These are phyloP conservation scores for Euplagia quadripunctaria DNA, from an alignment of 2,888 invertebrate genomes.

Conservation along the genomic window DNA sequence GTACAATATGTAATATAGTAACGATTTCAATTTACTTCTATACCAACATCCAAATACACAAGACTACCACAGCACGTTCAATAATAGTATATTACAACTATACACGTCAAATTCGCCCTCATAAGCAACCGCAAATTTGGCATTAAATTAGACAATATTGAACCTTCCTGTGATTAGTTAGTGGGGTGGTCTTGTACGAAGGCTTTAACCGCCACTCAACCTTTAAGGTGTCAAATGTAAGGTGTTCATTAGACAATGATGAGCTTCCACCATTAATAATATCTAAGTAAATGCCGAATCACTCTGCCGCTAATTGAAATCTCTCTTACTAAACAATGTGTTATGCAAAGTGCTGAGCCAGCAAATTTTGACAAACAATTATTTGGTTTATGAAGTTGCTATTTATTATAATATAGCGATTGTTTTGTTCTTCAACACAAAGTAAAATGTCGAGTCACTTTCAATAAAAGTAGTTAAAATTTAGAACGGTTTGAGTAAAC, in stretches of 20 bases:
- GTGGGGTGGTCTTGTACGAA: neutral
- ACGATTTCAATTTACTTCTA: neutral
- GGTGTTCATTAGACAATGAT: constrained; percentile 55
- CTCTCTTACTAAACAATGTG: constrained; percentile 56
- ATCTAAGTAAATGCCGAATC: constrained; percentile 69
- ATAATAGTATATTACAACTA: constrained; percentile 3
- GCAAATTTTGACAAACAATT: constrained; percentile 44
- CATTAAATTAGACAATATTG: constrained; percentile 16
- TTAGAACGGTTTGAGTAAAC: neutral
- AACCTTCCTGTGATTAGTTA: constrained; percentile 10
- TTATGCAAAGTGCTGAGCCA: constrained; percentile 36
- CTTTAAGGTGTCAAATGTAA: constrained; percentile 44
- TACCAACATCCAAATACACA: neutral
- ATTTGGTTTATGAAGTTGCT: constrained; percentile 29
- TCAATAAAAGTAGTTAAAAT: neutral
- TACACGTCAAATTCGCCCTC: neutral
- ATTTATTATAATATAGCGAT: constrained; percentile 22
- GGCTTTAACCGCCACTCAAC: constrained; percentile 12
- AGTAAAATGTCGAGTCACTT: constrained; percentile 11
- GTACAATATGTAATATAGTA: neutral
- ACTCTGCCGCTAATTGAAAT: constrained; percentile 71
- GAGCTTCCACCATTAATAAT: constrained; percentile 69
- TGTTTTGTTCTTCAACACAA: constrained; percentile 18
- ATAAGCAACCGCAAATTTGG: constrained; percentile 15
- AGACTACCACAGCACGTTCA: neutral